Evolutionary conservation across 2,888 invertebrate genomes (phyloP).

Genomic region (Branchipolynoe longqiensis): DNA sequence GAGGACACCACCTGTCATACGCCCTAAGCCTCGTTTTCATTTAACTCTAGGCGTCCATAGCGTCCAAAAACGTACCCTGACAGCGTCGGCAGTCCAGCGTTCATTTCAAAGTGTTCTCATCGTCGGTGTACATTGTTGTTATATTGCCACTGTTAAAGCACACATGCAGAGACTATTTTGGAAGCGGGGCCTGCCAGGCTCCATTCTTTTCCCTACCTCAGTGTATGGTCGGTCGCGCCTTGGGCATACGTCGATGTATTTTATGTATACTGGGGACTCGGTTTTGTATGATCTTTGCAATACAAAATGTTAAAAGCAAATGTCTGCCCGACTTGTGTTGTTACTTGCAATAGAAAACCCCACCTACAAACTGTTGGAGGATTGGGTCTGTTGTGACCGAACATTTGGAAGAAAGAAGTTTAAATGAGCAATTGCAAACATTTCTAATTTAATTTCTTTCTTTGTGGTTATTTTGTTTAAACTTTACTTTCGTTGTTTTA

Average conservation of each 20-base stretch:
- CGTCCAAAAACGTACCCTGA: not conserved
- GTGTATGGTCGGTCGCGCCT: slow-evolving; percentile 27
- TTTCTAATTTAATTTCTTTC: no score
- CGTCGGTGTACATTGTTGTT: slow-evolving; percentile 39
- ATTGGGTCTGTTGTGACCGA: no score
- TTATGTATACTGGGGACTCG: slow-evolving; percentile 52
- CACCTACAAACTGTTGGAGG: no score
- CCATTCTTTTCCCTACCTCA: slow-evolving; percentile 49
- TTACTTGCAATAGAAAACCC: no score
- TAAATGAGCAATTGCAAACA: no score
- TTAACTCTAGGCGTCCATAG: not conserved
- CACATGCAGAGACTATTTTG: slow-evolving; percentile 34
- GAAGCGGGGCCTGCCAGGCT: slow-evolving; percentile 31
- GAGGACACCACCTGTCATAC: not conserved
- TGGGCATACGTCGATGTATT: slow-evolving; percentile 31
- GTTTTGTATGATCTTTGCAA: slow-evolving; percentile 56
- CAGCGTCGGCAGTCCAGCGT: slow-evolving; percentile 9
- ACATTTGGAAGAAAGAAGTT: no score
- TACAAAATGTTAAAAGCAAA: slow-evolving; percentile 51
- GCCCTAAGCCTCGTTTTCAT: slow-evolving; percentile 8
- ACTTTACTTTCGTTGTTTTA: no score
- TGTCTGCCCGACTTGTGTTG: not conserved
- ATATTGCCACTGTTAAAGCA: slow-evolving; percentile 24
- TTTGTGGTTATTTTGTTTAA: no score
- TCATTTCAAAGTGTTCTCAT: slow-evolving; percentile 27